Percentiles rank a stretch among this genome's conserved stretches.
These are phyloP conservation scores for Jacana jacana DNA, from an alignment of 2,113 vertebrate genomes.

Conservation along the genomic window DNA sequence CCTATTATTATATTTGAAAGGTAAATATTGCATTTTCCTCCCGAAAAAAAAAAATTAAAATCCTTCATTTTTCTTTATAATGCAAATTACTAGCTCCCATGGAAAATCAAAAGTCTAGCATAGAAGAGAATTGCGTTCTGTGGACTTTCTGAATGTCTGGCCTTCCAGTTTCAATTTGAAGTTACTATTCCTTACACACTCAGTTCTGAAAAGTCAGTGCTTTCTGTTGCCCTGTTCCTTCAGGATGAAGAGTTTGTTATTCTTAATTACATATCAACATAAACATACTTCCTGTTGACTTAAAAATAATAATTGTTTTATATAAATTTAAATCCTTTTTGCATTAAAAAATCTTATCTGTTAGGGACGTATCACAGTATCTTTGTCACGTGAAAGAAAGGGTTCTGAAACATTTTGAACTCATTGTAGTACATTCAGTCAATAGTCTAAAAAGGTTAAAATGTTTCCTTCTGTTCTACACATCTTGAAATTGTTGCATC, in stretches of 20 bases:
- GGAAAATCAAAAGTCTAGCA: not conserved
- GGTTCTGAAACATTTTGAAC: not conserved
- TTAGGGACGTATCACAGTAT: not conserved
- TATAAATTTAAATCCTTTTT: not conserved
- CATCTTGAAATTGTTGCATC: not conserved
- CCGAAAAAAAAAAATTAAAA: no score
- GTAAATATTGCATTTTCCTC: not conserved
- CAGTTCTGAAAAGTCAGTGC: not conserved
- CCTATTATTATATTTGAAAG: not conserved
- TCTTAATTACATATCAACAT: not conserved
- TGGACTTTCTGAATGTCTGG: not conserved
- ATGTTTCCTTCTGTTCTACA: not conserved
- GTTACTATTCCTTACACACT: not conserved
- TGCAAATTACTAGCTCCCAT: not conserved
- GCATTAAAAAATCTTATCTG: not conserved
- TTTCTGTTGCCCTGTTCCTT: not conserved
- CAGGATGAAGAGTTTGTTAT: not conserved
- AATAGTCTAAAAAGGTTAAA: rapidly evolving
- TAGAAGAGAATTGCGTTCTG: not conserved
- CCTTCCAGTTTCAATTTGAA: not conserved
- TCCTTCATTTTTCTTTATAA: not conserved
- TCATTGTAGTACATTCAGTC: not conserved
- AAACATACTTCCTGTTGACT: not conserved
- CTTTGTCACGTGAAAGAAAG: not conserved
- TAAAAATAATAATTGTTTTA: not conserved